Evolutionary conservation across 1,140 invertebrate genomes (phyloP), one percentile per base, ranked within the genome.

Genomic region (Dolichoris vasculosae): DNA sequence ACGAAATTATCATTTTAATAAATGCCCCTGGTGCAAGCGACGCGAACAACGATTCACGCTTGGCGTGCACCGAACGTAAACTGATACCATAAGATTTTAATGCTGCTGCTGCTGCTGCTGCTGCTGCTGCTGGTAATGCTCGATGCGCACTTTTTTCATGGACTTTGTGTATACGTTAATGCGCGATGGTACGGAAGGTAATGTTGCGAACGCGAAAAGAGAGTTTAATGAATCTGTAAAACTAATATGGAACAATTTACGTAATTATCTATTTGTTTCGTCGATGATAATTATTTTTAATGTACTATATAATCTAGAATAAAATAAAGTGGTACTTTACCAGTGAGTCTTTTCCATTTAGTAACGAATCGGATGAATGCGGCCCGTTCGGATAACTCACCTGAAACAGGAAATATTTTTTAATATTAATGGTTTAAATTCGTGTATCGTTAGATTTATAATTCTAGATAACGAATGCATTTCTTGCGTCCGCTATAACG

Each of bases 261-360:
- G 46, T 32, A 51, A 51, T 76, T 38, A 78, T 63, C 51, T 63
- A 35, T 38, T 78, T 38, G 23, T 78, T 78, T 51, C 8, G 11
- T 30, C 51, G 32, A 76, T 51, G 46, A n/a, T 73, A 20, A 69
- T 73, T 43, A 43, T 73, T 43, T 73, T 43, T 7, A 73, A 76
- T 51, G n/a, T 2, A 43, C 7, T 2, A 32, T 51, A 32, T 32
- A 35, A 15, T 48, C 1, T 51, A 76, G 40, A 75, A 26, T 75
- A 78, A 51, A 78, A 82, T 59, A 64, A 80, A 81, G 32, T 82
- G 32, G 43, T 86, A 82, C 85, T 35, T 86, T 86, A 86, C 85
- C 85, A 86, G 71, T 83, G 85, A 86, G 55, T 86, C 85, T 86
- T 83, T 86, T n/a, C 85, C 85, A 83, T 86, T 86, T 78, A 86